Percentiles rank a stretch among this genome's conserved stretches.
Conservation (phyloP, 2,888 invertebrate genomes). For the Acanthopleura granulata region DNA sequence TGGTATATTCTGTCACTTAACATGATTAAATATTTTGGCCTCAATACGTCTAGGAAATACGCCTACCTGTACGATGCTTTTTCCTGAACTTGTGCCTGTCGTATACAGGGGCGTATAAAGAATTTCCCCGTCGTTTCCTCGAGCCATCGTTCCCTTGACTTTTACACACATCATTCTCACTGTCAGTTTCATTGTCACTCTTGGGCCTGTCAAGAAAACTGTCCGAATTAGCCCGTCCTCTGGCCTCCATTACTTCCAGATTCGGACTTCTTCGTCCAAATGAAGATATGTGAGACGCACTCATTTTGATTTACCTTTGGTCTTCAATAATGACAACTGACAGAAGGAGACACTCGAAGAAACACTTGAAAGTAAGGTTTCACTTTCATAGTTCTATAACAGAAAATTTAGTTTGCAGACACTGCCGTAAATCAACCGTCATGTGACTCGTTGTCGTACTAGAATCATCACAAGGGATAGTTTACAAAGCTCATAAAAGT, state of each 20-base stretch:
- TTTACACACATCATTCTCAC: background rate
- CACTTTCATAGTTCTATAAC: too few species aligned
- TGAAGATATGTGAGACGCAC: background rate
- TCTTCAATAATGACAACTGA: too few species aligned
- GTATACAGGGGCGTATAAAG: too few species aligned
- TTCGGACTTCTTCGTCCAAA: constrained; percentile 2
- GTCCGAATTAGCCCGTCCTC: background rate
- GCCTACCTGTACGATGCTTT: too few species aligned
- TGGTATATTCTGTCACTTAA: too few species aligned
- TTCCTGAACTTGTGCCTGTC: too few species aligned
- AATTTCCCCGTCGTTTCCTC: background rate
- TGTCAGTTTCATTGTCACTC: constrained; percentile 1
- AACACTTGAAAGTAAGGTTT: too few species aligned
- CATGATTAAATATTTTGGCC: too few species aligned
- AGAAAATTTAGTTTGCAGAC: background rate
- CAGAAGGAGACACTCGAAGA: too few species aligned
- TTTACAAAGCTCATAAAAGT: too few species aligned
- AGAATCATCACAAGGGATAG: background rate
- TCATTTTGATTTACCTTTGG: background rate
- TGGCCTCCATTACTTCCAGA: background rate
- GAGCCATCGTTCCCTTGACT: background rate
- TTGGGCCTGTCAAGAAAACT: background rate
- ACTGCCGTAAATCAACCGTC: background rate
- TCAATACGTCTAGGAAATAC: too few species aligned
- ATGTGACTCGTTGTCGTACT: background rate